Percentiles rank a stretch among this genome's conserved stretches.
These are phyloP conservation scores for Lissonota sp. DNA, from an alignment of 2,888 invertebrate genomes.

Conservation along the genomic window DNA sequence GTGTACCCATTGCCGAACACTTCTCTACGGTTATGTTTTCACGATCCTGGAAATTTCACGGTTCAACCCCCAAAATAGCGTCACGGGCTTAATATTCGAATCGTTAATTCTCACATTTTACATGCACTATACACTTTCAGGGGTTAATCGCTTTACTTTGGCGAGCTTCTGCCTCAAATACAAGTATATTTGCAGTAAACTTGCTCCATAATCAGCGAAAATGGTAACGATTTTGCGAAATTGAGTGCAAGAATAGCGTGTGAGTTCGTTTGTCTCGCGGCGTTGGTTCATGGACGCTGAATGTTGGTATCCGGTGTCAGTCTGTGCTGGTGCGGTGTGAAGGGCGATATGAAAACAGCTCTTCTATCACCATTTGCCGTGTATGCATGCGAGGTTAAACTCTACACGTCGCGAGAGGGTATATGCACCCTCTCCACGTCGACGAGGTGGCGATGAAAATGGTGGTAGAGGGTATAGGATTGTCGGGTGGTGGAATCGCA, in stretches of 20 bases:
- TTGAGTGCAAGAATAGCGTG: slow-evolving; percentile 26
- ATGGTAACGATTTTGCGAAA: slow-evolving; percentile 41
- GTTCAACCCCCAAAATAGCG: no score
- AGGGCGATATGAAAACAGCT: slow-evolving; percentile 56
- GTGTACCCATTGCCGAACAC: no score
- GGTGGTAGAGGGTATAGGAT: slow-evolving; percentile 17
- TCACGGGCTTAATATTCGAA: no score
- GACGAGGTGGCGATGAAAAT: slow-evolving; percentile 41
- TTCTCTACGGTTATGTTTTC: no score
- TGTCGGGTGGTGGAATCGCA: no score
- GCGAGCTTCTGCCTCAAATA: no score
- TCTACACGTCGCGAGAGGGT: slow-evolving; percentile 27
- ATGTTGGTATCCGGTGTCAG: slow-evolving; percentile 58
- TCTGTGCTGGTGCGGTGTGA: slow-evolving; percentile 17
- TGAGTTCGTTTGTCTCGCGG: no score
- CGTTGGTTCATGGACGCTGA: slow-evolving; percentile 6
- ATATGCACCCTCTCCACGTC: slow-evolving; percentile 14
- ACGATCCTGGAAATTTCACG: no score
- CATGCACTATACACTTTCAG: no score
- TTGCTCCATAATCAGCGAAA: slow-evolving; percentile 19
- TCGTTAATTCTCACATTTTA: no score
- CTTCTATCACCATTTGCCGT: slow-evolving; percentile 41
- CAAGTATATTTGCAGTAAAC: no score
- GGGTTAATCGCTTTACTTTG: no score
- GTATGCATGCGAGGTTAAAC: slow-evolving; percentile 44